These are phyloP conservation scores for Entosphenus tridentatus DNA, from an alignment of 2,113 vertebrate genomes.

Conservation along the genomic window DNA sequence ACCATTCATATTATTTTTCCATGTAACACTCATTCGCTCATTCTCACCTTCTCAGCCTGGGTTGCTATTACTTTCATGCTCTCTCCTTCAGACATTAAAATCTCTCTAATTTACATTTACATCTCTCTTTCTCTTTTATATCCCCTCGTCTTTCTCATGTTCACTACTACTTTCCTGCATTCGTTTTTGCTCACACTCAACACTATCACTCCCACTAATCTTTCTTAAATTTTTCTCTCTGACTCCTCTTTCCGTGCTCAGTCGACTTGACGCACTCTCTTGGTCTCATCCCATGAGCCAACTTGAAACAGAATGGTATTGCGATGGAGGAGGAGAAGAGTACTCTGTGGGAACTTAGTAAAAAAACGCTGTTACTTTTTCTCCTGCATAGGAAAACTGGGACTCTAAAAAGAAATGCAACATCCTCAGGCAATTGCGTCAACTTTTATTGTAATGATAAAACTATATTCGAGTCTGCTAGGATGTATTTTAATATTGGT, in stretches of 20 bases:
- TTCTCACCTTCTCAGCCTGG: not conserved
- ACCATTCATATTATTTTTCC: constrained; percentile 2
- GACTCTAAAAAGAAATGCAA: no score
- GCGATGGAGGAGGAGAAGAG: no score
- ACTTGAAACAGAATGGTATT: no score
- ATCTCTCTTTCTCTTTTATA: not conserved
- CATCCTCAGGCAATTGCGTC: no score
- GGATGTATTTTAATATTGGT: no score
- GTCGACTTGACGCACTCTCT: no score
- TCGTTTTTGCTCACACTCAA: not conserved
- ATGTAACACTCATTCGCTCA: not conserved
- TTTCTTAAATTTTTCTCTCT: not conserved
- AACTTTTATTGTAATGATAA: no score
- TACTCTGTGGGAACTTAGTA: no score
- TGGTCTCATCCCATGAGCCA: no score
- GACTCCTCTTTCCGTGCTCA: not conserved
- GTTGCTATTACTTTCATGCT: not conserved
- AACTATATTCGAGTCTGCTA: no score
- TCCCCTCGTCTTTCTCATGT: not conserved
- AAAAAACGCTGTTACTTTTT: no score
- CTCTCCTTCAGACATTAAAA: not conserved
- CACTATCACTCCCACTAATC: not conserved
- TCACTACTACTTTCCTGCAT: not conserved
- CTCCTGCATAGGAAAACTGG: no score
- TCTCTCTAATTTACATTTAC: not conserved